Percentiles rank a stretch among this genome's conserved stretches.
Conservation (phyloP, 2,113 vertebrate genomes). For the Sapayoa aenigma region DNA sequence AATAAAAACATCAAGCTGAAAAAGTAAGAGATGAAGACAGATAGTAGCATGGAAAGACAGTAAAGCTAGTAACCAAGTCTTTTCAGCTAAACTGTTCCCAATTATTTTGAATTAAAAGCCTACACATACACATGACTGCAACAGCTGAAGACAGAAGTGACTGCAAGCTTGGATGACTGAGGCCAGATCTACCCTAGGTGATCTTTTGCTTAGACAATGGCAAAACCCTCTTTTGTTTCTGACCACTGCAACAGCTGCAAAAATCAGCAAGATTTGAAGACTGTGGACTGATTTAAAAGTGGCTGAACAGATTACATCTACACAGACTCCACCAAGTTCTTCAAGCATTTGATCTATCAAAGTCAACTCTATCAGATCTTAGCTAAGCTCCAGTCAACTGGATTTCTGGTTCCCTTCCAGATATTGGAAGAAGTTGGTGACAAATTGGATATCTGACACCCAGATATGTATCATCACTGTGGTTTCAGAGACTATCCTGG, state of each 20-base stretch:
- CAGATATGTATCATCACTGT: slow-evolving; percentile 15
- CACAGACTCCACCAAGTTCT: slow-evolving; percentile 17
- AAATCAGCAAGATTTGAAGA: background rate
- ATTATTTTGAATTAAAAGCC: background rate
- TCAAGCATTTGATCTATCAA: slow-evolving; percentile 13
- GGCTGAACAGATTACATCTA: slow-evolving; percentile 11
- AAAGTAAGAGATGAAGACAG: background rate
- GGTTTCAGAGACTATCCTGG: background rate
- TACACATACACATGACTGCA: background rate
- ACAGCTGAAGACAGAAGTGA: background rate
- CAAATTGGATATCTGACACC: slow-evolving; percentile 23
- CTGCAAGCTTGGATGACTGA: background rate
- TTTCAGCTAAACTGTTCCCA: background rate
- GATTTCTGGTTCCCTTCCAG: slow-evolving; percentile 41
- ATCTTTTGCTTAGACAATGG: background rate
- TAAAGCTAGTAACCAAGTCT: background rate
- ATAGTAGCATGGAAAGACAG: background rate
- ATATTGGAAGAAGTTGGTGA: slow-evolving; percentile 4
- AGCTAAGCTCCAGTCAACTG: slow-evolving; percentile 31
- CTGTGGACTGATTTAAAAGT: background rate
- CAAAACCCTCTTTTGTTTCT: background rate
- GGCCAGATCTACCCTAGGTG: background rate
- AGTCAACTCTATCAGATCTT: slow-evolving; percentile 40
- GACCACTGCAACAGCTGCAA: background rate
- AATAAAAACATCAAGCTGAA: background rate